Percentiles rank a stretch among this genome's conserved stretches.
Conservation (phyloP, 1,140 invertebrate genomes). For the Aphelenchoides avenae region DNA sequence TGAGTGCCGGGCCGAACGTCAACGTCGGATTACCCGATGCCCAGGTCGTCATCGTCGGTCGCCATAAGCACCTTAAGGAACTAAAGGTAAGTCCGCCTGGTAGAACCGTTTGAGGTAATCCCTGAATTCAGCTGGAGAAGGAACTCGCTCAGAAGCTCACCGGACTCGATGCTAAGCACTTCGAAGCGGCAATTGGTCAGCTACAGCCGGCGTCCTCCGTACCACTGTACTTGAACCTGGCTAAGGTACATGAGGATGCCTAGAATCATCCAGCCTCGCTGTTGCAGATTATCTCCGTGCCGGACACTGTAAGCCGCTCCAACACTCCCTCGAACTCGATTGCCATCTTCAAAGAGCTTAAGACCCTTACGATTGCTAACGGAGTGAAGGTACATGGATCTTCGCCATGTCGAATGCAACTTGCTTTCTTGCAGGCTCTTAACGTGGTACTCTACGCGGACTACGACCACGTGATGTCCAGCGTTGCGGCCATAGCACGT, state of each 20-base stretch:
- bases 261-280: background rate
- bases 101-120: no score
- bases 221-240: slow-evolving; percentile 47
- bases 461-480: slow-evolving; percentile 36
- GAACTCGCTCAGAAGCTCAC: slow-evolving; percentile 16
- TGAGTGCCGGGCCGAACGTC: slow-evolving; percentile 13
- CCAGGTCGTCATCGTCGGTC: slow-evolving; percentile 32
- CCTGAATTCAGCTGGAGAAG: slow-evolving; percentile 15
- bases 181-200: slow-evolving; percentile 16
- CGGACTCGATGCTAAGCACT: slow-evolving; percentile 21
- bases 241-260: slow-evolving; percentile 39
- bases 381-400: slow-evolving; percentile 37
- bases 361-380: slow-evolving; percentile 10
- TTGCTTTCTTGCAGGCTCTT: slow-evolving; percentile 30
- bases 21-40: slow-evolving; percentile 10
- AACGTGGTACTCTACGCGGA: slow-evolving; percentile 47
- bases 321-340: slow-evolving; percentile 47
- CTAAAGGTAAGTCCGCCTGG: no score
- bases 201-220: slow-evolving; percentile 26
- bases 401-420: background rate
- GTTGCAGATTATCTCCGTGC: slow-evolving; percentile 42
- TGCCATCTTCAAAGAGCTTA: slow-evolving; percentile 39
- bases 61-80: slow-evolving; percentile 27
- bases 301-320: slow-evolving; percentile 41
- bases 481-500: slow-evolving; percentile 42